Conservation (phyloP, 2,113 vertebrate species). For the Neogale vison region DNA sequence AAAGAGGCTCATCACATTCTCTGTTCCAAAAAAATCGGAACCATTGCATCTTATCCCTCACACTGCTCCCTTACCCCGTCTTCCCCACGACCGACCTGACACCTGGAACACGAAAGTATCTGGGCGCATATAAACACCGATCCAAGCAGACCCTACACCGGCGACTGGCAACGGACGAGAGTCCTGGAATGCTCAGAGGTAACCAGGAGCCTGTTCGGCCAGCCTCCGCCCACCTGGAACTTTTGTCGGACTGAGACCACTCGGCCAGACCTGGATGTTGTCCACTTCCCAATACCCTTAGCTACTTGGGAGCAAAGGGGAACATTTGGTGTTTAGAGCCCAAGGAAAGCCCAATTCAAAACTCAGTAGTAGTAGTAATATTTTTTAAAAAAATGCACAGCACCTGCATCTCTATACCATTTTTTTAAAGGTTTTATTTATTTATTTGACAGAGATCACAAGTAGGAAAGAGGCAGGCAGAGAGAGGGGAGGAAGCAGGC, state of each 20-base stretch:
- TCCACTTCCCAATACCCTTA: neutral
- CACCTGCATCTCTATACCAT: neutral
- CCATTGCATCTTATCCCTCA: neutral
- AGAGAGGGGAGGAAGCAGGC: too few relatives aligned
- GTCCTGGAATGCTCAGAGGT: neutral
- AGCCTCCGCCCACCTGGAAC: neutral
- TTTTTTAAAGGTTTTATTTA: neutral
- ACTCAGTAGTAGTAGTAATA: neutral
- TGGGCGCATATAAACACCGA: neutral
- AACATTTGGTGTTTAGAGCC: neutral
- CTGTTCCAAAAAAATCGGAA: neutral
- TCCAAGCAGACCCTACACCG: neutral
- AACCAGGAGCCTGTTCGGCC: neutral
- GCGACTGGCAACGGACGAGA: neutral
- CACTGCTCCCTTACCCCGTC: neutral
- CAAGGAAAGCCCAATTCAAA: neutral
- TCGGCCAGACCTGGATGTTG: neutral
- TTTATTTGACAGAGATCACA: too few relatives aligned
- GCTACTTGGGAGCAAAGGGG: neutral
- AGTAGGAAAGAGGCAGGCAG: too few relatives aligned
- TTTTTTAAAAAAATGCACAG: neutral
- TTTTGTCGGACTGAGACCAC: neutral
- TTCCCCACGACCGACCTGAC: neutral
- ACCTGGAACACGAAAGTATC: neutral
- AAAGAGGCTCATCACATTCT: neutral